Evolutionary conservation across 2,113 vertebrate species (phyloP).

Genomic region (Pardalotus punctatus): DNA sequence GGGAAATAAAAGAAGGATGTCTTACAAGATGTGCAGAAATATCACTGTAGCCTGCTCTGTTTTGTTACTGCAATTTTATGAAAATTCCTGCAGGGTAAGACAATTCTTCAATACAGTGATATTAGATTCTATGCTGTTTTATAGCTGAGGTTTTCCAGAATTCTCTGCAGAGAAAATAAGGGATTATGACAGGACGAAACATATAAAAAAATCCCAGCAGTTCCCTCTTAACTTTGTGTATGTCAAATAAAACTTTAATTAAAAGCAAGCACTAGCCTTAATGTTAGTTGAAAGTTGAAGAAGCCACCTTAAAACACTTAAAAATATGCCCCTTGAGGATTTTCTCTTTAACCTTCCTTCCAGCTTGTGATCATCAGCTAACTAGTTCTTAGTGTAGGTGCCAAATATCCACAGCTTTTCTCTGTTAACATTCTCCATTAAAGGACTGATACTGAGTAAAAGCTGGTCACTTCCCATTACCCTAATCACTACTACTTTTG

Average conservation of each 20-base stretch:
- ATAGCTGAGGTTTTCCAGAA: not conserved
- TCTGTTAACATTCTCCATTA: not conserved
- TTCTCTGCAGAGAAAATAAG: not conserved
- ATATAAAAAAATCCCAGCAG: not conserved
- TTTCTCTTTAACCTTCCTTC: not conserved
- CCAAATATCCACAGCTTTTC: not conserved
- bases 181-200: not conserved
- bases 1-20: not conserved
- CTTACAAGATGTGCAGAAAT: not conserved
- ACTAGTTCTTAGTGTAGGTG: not conserved
- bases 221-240: not conserved
- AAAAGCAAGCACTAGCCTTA: not conserved
- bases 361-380: not conserved
- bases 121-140: constrained; percentile 17
- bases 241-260: not conserved
- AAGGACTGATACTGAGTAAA: not conserved
- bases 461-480: not conserved
- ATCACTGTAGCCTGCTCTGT: not conserved
- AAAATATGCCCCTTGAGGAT: not conserved
- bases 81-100: not conserved
- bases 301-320: not conserved
- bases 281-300: not conserved
- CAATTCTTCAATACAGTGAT: not conserved
- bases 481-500: not conserved
- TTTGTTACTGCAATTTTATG: constrained; percentile 1